Evolutionary conservation across 2,113 vertebrate genomes (phyloP).

Genomic region (Brienomyrus brachyistius): DNA sequence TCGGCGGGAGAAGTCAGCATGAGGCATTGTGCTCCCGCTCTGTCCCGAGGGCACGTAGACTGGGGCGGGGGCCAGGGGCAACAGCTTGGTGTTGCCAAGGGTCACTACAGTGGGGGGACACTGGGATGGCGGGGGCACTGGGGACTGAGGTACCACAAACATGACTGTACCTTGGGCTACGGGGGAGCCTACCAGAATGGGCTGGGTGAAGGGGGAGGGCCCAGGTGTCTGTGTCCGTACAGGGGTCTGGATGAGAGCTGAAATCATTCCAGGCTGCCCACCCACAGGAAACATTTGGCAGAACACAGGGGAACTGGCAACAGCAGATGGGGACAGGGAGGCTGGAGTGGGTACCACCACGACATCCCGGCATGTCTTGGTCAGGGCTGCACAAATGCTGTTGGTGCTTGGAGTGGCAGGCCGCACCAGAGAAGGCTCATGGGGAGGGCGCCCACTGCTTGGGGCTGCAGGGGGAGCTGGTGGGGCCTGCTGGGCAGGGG

Average conservation of each 20-base stretch:
- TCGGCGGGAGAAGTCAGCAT: constrained; percentile 82
- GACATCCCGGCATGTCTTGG: constrained; percentile 34
- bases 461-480: constrained; percentile 21
- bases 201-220: constrained; percentile 52
- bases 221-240: constrained; percentile 50
- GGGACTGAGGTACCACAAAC: constrained; percentile 77
- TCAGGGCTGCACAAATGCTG: constrained; percentile 17
- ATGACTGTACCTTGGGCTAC: constrained; percentile 84
- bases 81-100: constrained; percentile 78
- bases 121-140: constrained; percentile 49
- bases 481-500: constrained; percentile 44
- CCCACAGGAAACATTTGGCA: constrained; percentile 85
- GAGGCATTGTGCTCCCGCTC: constrained; percentile 47
- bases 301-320: constrained; percentile 65
- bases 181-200: constrained; percentile 69
- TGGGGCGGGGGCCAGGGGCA: constrained; percentile 88
- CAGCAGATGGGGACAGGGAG: constrained; percentile 48
- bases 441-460: not conserved
- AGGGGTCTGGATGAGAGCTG: constrained; percentile 73
- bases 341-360: constrained; percentile 41
- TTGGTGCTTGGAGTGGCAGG: constrained; percentile 31
- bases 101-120: constrained; percentile 64
- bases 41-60: constrained; percentile 74
- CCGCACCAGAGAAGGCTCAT: constrained; percentile 24
- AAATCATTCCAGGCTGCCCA: constrained; percentile 66